A percentile compares a stretch with the other conserved stretches of the same genome.
Evolutionary conservation across 2,113 vertebrate genomes (phyloP).

Genomic region (Isurus oxyrinchus): DNA sequence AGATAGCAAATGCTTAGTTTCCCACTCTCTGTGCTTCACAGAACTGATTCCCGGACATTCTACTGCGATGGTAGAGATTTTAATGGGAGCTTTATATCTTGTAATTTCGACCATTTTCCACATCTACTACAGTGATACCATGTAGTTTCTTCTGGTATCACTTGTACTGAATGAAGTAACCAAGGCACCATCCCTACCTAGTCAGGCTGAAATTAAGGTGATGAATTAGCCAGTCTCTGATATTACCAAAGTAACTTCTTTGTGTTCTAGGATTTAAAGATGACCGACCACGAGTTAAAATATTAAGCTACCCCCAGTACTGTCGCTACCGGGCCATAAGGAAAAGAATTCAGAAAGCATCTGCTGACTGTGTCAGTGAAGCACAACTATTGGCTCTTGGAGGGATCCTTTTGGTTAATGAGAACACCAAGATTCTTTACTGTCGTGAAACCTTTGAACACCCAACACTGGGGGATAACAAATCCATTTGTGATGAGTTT

Average conservation of each 20-base stretch:
- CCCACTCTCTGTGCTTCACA: background rate
- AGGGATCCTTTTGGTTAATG: constrained; percentile 48
- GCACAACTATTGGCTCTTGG: constrained; percentile 62
- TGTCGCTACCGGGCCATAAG: constrained; percentile 66
- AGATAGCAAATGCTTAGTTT: background rate
- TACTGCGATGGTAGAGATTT: background rate
- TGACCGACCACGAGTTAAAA: constrained; percentile 46
- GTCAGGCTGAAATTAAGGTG: background rate
- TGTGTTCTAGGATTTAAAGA: constrained; percentile 39
- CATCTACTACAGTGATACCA: background rate
- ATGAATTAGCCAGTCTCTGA: background rate
- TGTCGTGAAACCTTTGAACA: constrained; percentile 69
- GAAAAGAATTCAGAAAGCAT: constrained; percentile 53
- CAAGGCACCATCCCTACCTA: background rate
- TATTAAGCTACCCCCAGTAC: constrained; percentile 70
- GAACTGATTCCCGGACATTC: background rate
- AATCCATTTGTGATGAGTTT: constrained; percentile 58
- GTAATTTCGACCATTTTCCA: background rate
- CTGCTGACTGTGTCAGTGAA: constrained; percentile 46
- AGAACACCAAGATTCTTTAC: constrained; percentile 57
- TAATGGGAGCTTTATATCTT: background rate
- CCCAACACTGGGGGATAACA: constrained; percentile 57
- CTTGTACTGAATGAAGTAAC: background rate
- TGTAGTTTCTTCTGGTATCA: background rate
- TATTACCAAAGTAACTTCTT: background rate